Conservation (phyloP, 1,140 invertebrate genomes). For the Drosophila tani region DNA sequence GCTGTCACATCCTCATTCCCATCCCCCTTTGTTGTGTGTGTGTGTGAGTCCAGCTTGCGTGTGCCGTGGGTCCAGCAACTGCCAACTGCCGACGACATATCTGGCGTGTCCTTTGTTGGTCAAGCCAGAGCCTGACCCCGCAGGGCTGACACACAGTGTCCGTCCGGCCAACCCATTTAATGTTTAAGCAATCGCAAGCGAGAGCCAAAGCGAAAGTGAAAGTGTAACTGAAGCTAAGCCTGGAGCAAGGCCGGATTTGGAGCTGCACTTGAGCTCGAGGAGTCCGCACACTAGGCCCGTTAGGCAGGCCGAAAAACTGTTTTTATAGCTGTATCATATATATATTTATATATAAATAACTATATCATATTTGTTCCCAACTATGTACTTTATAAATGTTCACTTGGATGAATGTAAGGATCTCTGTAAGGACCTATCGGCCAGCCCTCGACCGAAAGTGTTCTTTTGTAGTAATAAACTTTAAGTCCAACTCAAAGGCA, state of each 20-base stretch:
- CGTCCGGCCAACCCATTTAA: constrained; percentile 57
- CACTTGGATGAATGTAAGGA: constrained; percentile 38
- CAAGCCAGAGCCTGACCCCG: constrained; percentile 29
- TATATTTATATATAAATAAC: background rate
- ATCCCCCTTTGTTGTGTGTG: constrained; percentile 45
- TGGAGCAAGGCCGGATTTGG: constrained; percentile 13
- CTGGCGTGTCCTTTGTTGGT: constrained; percentile 51
- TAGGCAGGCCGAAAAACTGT: constrained; percentile 20
- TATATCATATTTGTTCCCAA: constrained; percentile 22
- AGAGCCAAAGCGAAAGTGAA: constrained; percentile 28
- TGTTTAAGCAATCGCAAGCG: constrained; percentile 43
- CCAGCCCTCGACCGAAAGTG: constrained; percentile 26
- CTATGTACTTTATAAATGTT: constrained; percentile 47
- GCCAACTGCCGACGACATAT: constrained; percentile 46
- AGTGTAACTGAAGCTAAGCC: constrained; percentile 40
- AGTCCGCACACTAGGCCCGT: constrained; percentile 10
- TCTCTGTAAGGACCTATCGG: constrained; percentile 37
- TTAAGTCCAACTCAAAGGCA: constrained; percentile 33
- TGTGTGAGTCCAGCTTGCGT: constrained; percentile 15
- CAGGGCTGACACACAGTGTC: constrained; percentile 37
- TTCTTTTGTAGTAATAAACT: constrained; percentile 34
- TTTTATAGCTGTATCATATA: constrained; percentile 34
- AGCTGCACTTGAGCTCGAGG: constrained; percentile 37
- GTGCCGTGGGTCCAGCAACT: constrained; percentile 24
- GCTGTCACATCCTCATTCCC: constrained; percentile 13